phyloP scores from a whole-genome alignment of 37 sponge, comb jelly and placozoan genomes.

The Spongia lamella region DNA sequence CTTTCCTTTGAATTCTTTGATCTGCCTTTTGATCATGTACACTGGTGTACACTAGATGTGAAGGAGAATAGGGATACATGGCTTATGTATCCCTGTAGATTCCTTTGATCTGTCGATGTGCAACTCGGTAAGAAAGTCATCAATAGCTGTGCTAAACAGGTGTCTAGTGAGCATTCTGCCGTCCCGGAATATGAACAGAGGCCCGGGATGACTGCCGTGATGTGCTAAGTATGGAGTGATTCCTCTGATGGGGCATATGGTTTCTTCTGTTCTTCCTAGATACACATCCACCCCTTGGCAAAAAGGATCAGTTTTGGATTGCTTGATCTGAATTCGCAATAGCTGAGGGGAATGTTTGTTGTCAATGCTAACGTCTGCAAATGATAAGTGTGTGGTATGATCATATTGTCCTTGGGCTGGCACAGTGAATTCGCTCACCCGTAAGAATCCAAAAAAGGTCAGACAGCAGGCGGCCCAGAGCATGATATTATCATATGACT shows the following conservation, averaged over 20 bases:
- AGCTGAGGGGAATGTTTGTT: not conserved
- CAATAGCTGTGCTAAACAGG: not conserved
- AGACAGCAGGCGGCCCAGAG: conserved; percentile 26
- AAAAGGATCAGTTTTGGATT: conserved; percentile 30
- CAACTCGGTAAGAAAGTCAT: not conserved
- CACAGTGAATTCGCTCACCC: conserved; percentile 1
- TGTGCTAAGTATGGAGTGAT: not conserved
- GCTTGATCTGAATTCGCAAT: not conserved
- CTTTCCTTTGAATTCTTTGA: no score
- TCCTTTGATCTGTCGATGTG: no score
- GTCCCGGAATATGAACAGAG: not conserved
- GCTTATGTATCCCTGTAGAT: no score
- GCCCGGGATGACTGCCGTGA: not conserved
- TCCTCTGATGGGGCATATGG: conserved; percentile 6
- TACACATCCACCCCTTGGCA: conserved; percentile 10
- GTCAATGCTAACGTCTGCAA: conserved; percentile 1
- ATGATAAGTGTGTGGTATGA: not conserved
- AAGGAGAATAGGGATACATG: no score
- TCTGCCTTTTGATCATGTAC: no score
- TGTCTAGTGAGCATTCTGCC: not conserved
- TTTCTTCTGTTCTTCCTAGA: conserved; percentile 4
- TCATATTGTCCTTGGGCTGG: not conserved
- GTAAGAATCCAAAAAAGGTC: conserved; percentile 20
- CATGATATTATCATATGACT: no score
- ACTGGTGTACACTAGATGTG: no score